Evolutionary conservation across 1,140 invertebrate genomes (phyloP), one percentile per base, ranked within the genome.

Genomic region (Periplaneta americana): DNA sequence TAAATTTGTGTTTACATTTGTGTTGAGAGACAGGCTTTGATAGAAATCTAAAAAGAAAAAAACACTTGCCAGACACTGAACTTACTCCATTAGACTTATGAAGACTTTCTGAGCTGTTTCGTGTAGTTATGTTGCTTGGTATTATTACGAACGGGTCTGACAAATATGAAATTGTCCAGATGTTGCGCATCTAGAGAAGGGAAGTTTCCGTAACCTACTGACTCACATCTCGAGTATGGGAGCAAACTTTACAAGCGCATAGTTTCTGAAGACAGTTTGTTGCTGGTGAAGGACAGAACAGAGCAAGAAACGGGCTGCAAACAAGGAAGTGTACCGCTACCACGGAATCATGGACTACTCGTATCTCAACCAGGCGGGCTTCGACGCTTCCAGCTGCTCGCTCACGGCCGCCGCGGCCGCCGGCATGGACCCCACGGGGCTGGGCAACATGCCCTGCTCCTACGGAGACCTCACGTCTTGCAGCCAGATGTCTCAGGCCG

Each of bases 401-500:
- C 89, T 94, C 80, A 88, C 93, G 78, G 89, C 90, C 18, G 88
- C 91, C 37, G 90, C 93, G 78, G 89, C 90, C 18, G 88, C 91
- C 37, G 90, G 91, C 82, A 93, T 93, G 88, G 91, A 92, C 82
- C 89, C 91, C 15, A 90, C 90, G 79, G 89, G 89, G 74, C 86
- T 93, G 36, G 88, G 88, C 10, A 92, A 92, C 84, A 93, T 94
- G 89, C 93, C 94, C 48, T 95, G 94, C 87, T 93, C 94, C 11
- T 96, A 96, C 88, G 94, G 94, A 34, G 95, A 97, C 87, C 90
- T 96, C 83, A 94, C 94, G 34, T 95, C 95, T 17, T 97, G 95
- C 88, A 94, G 94, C 74, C 95, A 96, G 89, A 96, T 97, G 93
- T 94, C 94, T 79, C 93, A 94, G 85, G 93, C 93, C 5, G 93